Evolutionary conservation across 1,140 invertebrate genomes (phyloP), one percentile per base, ranked within the genome.

Genomic region (Aphelenchoides avenae): DNA sequence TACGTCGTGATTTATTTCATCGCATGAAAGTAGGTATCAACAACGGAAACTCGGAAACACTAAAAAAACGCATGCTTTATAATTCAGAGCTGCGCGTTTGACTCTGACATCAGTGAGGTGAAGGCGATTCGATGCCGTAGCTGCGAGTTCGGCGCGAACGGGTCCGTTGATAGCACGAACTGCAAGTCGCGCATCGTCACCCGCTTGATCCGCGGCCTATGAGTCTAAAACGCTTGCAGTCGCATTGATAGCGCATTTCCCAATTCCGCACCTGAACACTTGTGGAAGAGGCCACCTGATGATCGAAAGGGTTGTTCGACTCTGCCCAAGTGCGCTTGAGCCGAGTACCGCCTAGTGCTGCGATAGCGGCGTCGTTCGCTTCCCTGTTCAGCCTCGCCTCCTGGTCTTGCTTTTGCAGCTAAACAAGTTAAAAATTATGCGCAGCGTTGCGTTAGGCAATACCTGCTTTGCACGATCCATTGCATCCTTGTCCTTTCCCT

Each of bases 341-440:
- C 29, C 55, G 27, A 49, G 7, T 49, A 22, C 58, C 67, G 11
- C 64, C 67, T 7, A 66, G 41, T 6, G 64, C 64, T 34, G 67
- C 57, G 20, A 66, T 48, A 27, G 64, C 64, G n/a, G 64, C 64
- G 18, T 31, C 64, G 39, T 66, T 66, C n/a, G 64, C 64, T 44
- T 66, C 66, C 22, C 61, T 36, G 30, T 66, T 53, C 18, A 65
- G 24, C 29, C 18, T 53, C 26, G 61, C 64, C 41, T 70, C 64
- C 46, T 68, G 39, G 26, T 66, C 57, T 13, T 64, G 65, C n/a
- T 46, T 42, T 70, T 66, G 67, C 9, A 70, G 42, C 67, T 66
- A 46, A 46, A 18, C 13, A 18, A 46, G 40, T 0, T 1, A 46
- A 46, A 46, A 46, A 0, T 46, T 27, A 31, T 46, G 30, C n/a